A percentile compares a stretch with the other conserved stretches of the same genome.
Evolutionary conservation across 2,113 vertebrate genomes (phyloP).

Genomic region (Alligator mississippiensis): DNA sequence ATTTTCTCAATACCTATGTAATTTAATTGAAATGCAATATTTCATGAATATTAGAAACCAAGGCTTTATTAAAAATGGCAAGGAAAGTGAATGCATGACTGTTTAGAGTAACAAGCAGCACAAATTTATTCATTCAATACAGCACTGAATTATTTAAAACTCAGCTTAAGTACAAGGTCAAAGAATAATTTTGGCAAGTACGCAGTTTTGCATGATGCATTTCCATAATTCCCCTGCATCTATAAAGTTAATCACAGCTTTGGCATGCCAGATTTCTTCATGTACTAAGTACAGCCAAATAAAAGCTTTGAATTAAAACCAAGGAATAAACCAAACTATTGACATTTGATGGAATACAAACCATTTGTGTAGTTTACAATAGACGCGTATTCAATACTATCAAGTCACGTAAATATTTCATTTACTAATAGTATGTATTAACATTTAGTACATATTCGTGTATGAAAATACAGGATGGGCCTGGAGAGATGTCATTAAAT

Average conservation of each 20-base stretch:
- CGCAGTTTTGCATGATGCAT: slow-evolving; percentile 79
- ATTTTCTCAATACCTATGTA: slow-evolving; percentile 78
- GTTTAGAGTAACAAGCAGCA: slow-evolving; percentile 84
- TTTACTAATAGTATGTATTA: slow-evolving; percentile 32
- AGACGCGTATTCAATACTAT: background rate
- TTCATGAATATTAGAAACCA: slow-evolving; percentile 86
- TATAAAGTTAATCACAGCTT: slow-evolving; percentile 83
- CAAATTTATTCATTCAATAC: slow-evolving; percentile 86
- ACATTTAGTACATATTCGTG: slow-evolving; percentile 13
- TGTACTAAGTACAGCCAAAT: slow-evolving; percentile 63
- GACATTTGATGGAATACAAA: slow-evolving; percentile 31
- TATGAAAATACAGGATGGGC: background rate
- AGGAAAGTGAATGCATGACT: slow-evolving; percentile 81
- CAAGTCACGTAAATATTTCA: slow-evolving; percentile 35
- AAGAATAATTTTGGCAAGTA: slow-evolving; percentile 83
- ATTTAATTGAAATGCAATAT: slow-evolving; percentile 87
- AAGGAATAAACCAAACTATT: slow-evolving; percentile 53
- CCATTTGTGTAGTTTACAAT: slow-evolving; percentile 43
- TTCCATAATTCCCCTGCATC: slow-evolving; percentile 83
- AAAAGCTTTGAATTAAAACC: slow-evolving; percentile 70
- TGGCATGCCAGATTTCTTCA: slow-evolving; percentile 69
- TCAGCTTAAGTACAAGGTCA: slow-evolving; percentile 84
- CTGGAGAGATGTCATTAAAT: background rate
- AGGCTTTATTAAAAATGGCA: slow-evolving; percentile 85
- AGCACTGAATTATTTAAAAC: slow-evolving; percentile 88